A percentile compares a stretch with the other conserved stretches of the same genome.
Evolutionary conservation across 2,888 invertebrate genomes (phyloP).

Genomic region (Drosophila setosimentum): DNA sequence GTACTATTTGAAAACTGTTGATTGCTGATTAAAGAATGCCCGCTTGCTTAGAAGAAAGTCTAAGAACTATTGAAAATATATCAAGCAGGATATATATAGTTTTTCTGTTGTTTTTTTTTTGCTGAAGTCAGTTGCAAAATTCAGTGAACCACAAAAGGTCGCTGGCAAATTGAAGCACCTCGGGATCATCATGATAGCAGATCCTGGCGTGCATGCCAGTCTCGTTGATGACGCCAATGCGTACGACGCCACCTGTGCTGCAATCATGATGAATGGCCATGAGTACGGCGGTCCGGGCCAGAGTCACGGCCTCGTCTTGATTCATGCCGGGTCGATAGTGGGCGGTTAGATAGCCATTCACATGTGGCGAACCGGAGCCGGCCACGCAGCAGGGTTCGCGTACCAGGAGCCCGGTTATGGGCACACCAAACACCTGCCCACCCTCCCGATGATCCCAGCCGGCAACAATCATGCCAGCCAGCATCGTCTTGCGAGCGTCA

Average conservation of each 20-base stretch:
- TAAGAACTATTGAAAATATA: neutral
- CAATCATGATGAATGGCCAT: slow-evolving; percentile 97
- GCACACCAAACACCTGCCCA: slow-evolving; percentile 91
- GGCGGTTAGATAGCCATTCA: slow-evolving; percentile 96
- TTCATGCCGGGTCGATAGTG: slow-evolving; percentile 94
- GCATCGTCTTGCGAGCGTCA: slow-evolving; percentile 95
- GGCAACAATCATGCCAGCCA: slow-evolving; percentile 98
- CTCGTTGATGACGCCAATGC: slow-evolving; percentile 94
- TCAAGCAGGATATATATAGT: neutral
- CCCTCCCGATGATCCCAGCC: slow-evolving; percentile 97
- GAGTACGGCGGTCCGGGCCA: slow-evolving; percentile 92
- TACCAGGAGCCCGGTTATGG: slow-evolving; percentile 94
- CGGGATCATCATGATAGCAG: slow-evolving; percentile 72
- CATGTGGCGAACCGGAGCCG: slow-evolving; percentile 97
- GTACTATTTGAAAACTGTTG: too few species aligned
- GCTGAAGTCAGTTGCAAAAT: neutral
- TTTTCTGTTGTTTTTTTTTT: too few species aligned
- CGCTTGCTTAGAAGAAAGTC: neutral
- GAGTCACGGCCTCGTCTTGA: slow-evolving; percentile 92
- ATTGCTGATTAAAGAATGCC: too few species aligned
- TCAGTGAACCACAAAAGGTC: slow-evolving; percentile 23
- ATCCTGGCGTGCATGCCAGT: slow-evolving; percentile 91
- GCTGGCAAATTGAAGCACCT: neutral
- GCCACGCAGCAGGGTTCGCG: slow-evolving; percentile 94
- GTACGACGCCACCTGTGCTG: slow-evolving; percentile 96